Evolutionary conservation across 2,888 invertebrate species (phyloP).

Genomic region (Lydus trimaculatus): DNA sequence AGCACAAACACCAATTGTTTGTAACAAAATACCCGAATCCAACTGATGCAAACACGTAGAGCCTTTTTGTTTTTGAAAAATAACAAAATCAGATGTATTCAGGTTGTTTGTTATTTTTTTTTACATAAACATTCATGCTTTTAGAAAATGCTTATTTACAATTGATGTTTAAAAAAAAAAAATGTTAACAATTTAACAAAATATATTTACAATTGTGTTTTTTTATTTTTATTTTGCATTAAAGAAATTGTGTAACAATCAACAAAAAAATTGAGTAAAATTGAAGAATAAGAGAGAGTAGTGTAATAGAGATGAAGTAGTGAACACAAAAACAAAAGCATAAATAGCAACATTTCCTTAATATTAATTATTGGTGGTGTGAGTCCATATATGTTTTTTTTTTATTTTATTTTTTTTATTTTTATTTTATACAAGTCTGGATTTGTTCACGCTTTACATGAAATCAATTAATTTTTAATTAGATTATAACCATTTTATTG

Average conservation of each 20-base stretch:
- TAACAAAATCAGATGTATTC: conserved; percentile 37
- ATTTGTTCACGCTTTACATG: conserved; percentile 54
- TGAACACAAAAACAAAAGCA: not conserved
- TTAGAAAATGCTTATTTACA: conserved; percentile 36
- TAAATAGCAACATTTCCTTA: not conserved
- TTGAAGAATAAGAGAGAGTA: not conserved
- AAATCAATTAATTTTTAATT: conserved; percentile 50
- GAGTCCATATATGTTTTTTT: conserved; percentile 32
- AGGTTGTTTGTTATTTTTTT: conserved; percentile 37
- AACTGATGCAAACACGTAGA: conserved; percentile 54
- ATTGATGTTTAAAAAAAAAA: conserved; percentile 22
- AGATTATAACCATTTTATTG: conserved; percentile 36
- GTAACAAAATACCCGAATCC: conserved; percentile 41
- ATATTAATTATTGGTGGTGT: conserved; percentile 23
- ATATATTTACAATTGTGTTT: conserved; percentile 37
- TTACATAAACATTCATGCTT: conserved; percentile 33
- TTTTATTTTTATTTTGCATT: no score
- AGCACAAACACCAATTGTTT: conserved; percentile 41
- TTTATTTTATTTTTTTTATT: not conserved
- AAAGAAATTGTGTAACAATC: conserved; percentile 2
- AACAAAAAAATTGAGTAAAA: conserved; percentile 1
- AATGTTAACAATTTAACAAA: conserved; percentile 34
- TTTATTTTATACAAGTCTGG: conserved; percentile 35
- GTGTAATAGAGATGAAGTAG: not conserved
- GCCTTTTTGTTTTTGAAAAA: conserved; percentile 39